A percentile compares a stretch with the other conserved stretches of the same genome.
Evolutionary conservation across 37 sponge, comb jelly and placozoan genomes (phyloP).

Genomic region (Bolinopsis microptera): DNA sequence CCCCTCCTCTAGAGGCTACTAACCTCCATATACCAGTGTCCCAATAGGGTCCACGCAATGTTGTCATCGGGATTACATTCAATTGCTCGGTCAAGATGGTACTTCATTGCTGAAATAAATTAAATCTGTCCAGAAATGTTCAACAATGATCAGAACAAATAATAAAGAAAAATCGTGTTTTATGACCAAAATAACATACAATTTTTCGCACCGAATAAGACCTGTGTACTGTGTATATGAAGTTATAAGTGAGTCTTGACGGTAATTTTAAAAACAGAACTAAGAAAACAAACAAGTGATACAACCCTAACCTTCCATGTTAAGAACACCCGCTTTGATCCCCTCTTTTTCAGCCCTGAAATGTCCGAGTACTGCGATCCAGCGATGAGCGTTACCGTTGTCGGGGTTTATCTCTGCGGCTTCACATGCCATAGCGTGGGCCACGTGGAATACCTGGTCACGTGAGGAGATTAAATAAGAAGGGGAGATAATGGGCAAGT

Average conservation of each 20-base stretch:
- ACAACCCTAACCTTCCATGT: slow-evolving; percentile 52
- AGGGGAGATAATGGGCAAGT: not conserved
- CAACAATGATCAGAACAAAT: not conserved
- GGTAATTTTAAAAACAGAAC: too few relatives aligned
- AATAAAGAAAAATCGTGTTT: not conserved
- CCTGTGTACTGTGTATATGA: too few relatives aligned
- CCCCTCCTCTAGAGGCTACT: too few relatives aligned
- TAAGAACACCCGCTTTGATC: not conserved
- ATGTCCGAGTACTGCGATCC: not conserved
- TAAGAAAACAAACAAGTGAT: too few relatives aligned
- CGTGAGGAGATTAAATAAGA: too few relatives aligned
- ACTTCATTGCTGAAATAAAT: slow-evolving; percentile 45
- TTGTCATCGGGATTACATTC: slow-evolving; percentile 50
- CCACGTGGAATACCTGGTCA: slow-evolving; percentile 59
- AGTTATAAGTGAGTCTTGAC: too few relatives aligned
- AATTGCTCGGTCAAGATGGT: slow-evolving; percentile 31
- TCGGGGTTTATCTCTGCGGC: slow-evolving; percentile 25
- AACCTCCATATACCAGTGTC: slow-evolving; percentile 55
- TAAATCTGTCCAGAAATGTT: too few relatives aligned
- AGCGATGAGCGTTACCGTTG: slow-evolving; percentile 37
- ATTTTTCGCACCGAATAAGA: too few relatives aligned
- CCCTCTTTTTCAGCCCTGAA: slow-evolving; percentile 23
- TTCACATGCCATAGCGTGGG: slow-evolving; percentile 6
- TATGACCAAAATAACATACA: too few relatives aligned
- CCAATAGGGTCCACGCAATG: slow-evolving; percentile 18